These are phyloP conservation scores for Charanyca ferruginea DNA, from an alignment of 2,888 invertebrate genomes.

Conservation along the genomic window DNA sequence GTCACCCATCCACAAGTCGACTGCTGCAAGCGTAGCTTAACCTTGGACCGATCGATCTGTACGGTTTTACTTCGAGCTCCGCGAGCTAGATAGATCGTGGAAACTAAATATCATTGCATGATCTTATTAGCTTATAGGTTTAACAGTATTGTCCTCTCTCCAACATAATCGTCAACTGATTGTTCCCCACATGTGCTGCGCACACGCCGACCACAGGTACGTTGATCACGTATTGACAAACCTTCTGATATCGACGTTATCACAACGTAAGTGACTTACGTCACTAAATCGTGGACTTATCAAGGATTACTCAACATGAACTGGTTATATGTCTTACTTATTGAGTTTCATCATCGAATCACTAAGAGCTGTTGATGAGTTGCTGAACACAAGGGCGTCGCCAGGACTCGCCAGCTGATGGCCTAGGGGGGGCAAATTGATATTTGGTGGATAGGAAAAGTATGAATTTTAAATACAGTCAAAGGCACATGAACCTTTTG, in stretches of 20 bases:
- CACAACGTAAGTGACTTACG: slow-evolving; percentile 32
- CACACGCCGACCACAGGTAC: not conserved
- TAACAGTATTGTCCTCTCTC: slow-evolving; percentile 10
- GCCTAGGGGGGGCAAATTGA: too few species aligned
- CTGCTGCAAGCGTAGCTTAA: too few species aligned
- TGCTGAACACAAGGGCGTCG: too few species aligned
- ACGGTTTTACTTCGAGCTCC: too few species aligned
- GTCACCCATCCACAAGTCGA: too few species aligned
- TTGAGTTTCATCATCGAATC: not conserved
- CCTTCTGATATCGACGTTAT: slow-evolving; percentile 14
- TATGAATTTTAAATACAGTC: too few species aligned
- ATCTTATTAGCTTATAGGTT: slow-evolving; percentile 7
- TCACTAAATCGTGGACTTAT: slow-evolving; percentile 36
- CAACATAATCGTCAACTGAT: slow-evolving; percentile 1
- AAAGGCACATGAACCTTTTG: too few species aligned
- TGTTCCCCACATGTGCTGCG: slow-evolving; percentile 18
- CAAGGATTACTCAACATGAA: slow-evolving; percentile 4
- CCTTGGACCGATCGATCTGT: too few species aligned
- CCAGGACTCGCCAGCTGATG: too few species aligned
- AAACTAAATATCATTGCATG: not conserved
- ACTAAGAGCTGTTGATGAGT: not conserved
- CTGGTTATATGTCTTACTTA: slow-evolving; percentile 16
- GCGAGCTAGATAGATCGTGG: too few species aligned
- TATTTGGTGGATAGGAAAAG: too few species aligned
- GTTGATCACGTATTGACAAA: slow-evolving; percentile 20